A percentile compares a stretch with the other conserved stretches of the same genome.
These are phyloP conservation scores for Enteromius thamalakanensis DNA, from an alignment of 2,797 vertebrate genomes.

Conservation along the genomic window DNA sequence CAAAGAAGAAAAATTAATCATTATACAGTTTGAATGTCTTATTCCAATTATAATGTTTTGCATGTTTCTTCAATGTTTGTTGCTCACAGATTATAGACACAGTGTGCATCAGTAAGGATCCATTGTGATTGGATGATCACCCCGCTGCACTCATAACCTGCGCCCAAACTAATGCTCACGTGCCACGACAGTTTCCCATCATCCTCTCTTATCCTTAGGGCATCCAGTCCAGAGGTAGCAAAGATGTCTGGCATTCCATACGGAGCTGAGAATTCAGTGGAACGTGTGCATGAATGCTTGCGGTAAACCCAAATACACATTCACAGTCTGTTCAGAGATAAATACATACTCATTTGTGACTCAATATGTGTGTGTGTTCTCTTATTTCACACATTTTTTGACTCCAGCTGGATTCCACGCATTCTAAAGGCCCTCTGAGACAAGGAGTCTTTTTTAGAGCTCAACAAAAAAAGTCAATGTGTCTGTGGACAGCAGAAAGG, in stretches of 20 bases:
- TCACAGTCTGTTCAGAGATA: constrained; percentile 14
- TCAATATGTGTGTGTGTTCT: background rate
- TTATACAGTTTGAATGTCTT: background rate
- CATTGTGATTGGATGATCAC: constrained; percentile 57
- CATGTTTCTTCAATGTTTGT: background rate
- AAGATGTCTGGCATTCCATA: constrained; percentile 54
- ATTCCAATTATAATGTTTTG: background rate
- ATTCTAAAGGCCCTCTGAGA: constrained; percentile 1
- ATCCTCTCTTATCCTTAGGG: constrained; percentile 64
- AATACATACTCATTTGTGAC: background rate
- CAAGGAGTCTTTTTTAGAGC: constrained; percentile 11
- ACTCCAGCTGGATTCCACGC: background rate
- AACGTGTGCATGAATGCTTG: constrained; percentile 2
- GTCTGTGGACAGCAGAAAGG: background rate
- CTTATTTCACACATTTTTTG: background rate
- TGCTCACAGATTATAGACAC: constrained; percentile 65
- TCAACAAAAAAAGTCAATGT: background rate
- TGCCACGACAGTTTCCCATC: constrained; percentile 66
- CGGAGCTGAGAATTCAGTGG: constrained; percentile 36
- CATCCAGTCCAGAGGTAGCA: constrained; percentile 31
- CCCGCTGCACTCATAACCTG: constrained; percentile 53
- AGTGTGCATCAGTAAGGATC: constrained; percentile 64
- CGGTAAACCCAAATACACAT: background rate
- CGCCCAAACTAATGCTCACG: constrained; percentile 58
- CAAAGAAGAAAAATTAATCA: background rate